Evolutionary conservation across 30 jellyfish, hydroid and myxozoan species (phyloP), one percentile per base, ranked within the genome.

Genomic region (Chironex yamaguchii): DNA sequence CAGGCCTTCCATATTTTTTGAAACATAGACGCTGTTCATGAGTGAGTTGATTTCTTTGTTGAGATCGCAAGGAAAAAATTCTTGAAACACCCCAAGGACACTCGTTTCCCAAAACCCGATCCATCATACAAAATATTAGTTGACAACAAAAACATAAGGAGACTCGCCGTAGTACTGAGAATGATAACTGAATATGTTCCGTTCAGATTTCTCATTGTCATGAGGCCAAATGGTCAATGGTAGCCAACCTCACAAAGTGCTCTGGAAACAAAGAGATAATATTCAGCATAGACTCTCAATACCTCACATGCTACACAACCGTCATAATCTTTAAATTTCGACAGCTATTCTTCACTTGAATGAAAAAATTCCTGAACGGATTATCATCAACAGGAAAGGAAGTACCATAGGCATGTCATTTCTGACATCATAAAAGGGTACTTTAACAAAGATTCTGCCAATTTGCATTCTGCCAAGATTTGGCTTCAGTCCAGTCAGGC

Each of bases 1-100:
- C 30, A 17, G 81, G 81, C 34, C 90, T 58, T 54, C 90, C 90
- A 62, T 79, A 69, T 36, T 79, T 79, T 49, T 79, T 79, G 0
- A 79, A 49, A 27, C 71, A 26, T 70, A 79, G 52, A n/a, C 66
- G 83, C 30, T 77, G 82, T 51, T 58, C 83, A 36, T 74, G 87
- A 49, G 52, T 74, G 23, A 48, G 23, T 2, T 49, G 51, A 70
- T 70, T 70, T 4, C 77, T 28, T 49, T 49, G 87, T 34, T 3
- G 2, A 20, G 78, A 74, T 24, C 87, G 20, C 52, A 74, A 34
- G 21, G 76, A 48, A 74, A 74, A 74, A 49, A 74, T 74, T 6
- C 52, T 20, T 6, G 87, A 74, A 36, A 74, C 87, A 0, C 78
- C 52, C 87, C 78, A 74, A 24, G 54, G 76, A 29, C 52, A 50